Percentiles rank a stretch among this genome's conserved stretches.
Evolutionary conservation across 35 echinoderm and acorn worm species (phyloP).

Genomic region (Patiria miniata): DNA sequence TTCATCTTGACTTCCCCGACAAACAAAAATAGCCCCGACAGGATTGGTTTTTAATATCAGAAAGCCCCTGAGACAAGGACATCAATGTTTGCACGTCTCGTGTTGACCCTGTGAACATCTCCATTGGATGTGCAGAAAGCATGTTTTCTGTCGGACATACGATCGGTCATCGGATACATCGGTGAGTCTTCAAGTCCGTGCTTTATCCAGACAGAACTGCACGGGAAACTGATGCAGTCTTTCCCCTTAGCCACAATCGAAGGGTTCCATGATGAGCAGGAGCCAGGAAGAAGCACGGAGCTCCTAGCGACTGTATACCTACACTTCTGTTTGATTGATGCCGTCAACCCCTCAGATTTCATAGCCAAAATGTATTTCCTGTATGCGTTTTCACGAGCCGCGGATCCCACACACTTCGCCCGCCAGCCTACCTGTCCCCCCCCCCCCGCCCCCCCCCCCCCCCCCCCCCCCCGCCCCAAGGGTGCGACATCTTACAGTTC

Average conservation of each 20-base stretch:
- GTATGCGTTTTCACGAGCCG: not conserved
- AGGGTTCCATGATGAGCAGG: not conserved
- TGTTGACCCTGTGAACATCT: not conserved
- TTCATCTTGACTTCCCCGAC: not conserved
- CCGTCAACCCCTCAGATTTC: slow-evolving; percentile 1
- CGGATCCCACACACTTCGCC: no score
- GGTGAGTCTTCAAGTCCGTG: not conserved
- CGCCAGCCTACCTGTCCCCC: no score
- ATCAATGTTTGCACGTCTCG: not conserved
- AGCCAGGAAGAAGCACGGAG: no score
- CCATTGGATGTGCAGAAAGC: not conserved
- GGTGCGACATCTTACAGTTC: no score
- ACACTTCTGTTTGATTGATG: not conserved
- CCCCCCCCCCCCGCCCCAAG: no score
- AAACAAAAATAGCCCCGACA: not conserved
- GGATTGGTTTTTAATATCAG: not conserved
- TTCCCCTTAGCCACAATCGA: not conserved
- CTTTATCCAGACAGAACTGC: not conserved
- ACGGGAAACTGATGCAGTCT: not conserved
- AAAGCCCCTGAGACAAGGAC: not conserved
- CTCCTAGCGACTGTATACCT: no score
- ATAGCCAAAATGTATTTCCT: slow-evolving; percentile 14
- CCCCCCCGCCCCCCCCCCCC: no score
- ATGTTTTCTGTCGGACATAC: not conserved
- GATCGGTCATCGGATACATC: slow-evolving; percentile 7